Evolutionary conservation across 2,113 vertebrate species (phyloP).

Genomic region (Tyto alba): DNA sequence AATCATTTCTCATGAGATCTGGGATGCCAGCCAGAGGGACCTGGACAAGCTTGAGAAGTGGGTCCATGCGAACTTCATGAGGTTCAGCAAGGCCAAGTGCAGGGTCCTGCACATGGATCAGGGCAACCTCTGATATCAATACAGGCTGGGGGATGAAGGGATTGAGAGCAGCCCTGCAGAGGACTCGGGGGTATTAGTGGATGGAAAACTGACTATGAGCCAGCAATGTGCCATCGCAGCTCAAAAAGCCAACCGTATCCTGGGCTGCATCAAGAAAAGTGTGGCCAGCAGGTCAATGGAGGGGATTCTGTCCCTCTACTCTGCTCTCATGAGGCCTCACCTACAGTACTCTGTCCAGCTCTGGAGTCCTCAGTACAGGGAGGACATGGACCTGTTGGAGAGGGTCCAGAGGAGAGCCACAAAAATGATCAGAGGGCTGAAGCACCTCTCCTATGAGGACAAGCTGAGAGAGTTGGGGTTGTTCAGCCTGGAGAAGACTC

Average conservation of each 20-base stretch:
- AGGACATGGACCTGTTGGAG: neutral
- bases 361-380: neutral
- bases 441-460: neutral
- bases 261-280: neutral
- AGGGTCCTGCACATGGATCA: neutral
- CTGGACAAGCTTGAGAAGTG: neutral
- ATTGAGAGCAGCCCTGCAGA: neutral
- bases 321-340: too few species aligned
- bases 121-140: neutral
- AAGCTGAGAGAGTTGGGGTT: neutral
- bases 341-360: neutral
- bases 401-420: neutral
- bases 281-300: neutral
- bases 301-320: neutral
- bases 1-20: neutral
- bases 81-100: neutral
- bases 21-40: too few species aligned
- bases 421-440: neutral
- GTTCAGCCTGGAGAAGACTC: neutral
- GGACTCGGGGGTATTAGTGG: too few species aligned
- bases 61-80: neutral
- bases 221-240: rapidly evolving
- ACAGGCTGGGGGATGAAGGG: neutral
- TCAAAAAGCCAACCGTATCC: neutral
- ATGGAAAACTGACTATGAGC: neutral